Evolutionary conservation across 1,140 invertebrate species (phyloP).

Genomic region (Drosophila quadrilineata): DNA sequence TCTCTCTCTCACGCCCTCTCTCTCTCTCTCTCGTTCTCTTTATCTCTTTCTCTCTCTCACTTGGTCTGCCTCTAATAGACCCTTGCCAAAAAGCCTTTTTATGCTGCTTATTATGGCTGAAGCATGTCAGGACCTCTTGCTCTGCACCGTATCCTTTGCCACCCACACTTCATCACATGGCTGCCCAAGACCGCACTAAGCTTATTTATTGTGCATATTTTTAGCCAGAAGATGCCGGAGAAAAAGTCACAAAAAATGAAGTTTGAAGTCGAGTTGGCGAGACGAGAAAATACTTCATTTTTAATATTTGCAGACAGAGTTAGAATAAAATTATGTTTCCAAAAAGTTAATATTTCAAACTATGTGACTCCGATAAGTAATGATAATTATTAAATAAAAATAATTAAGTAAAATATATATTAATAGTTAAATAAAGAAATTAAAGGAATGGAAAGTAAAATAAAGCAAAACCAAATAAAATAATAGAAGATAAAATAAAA

Average conservation of each 20-base stretch:
- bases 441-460: no score
- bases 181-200: neutral
- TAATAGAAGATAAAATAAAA: no score
- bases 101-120: slow-evolving; percentile 69
- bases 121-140: slow-evolving; percentile 32
- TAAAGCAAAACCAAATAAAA: no score
- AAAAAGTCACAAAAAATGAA: neutral
- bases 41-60: slow-evolving; percentile 11
- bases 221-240: slow-evolving; percentile 7
- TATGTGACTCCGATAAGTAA: no score
- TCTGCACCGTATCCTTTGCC: neutral
- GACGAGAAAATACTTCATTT: slow-evolving; percentile 28
- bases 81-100: slow-evolving; percentile 58
- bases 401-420: no score
- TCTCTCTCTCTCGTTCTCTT: no score
- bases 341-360: no score
- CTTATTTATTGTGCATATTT: slow-evolving; percentile 63
- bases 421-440: no score
- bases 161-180: neutral
- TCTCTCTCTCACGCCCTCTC: no score
- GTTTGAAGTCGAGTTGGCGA: neutral
- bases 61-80: slow-evolving; percentile 56
- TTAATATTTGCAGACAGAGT: no score
- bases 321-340: no score
- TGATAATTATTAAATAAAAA: no score